Base-by-base conservation (phyloP, 2,888 invertebrate genomes). In the Xanthorhoe designata region DNA sequence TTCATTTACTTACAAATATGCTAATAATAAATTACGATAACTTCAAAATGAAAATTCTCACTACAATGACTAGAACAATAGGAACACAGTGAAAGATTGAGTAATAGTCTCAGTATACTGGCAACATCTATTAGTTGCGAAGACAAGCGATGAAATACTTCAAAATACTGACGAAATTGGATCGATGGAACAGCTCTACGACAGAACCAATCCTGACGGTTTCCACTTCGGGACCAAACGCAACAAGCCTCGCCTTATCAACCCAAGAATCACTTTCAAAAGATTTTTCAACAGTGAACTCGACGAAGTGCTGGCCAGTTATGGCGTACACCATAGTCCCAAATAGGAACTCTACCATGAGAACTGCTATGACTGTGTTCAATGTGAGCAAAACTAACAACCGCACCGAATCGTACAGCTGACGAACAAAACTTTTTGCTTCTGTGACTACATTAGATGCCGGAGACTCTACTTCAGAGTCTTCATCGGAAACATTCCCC, bases 301-400 rank as follows among this genome's bases (percentile, higher is more conserved):
- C 83, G 1, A 91, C 67, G 68, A 77, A 81, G 24, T 72, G 64
- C 35, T 83, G 75, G 1, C 90, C 91, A 0, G 90, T 87, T 4
- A 82, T 68, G 7, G 80, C 72, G 60, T 84, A 89, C 13, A 79
- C 78, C 10, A 78, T 18, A 24, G 78, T 67, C 9, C 78, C 61
- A 71, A 90, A 91, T 53, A 85, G 24, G 0, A 83, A 57, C 64
- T 91, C 81, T 1, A 76, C 71, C 4, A 76, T 76, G 38, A 89
- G 76, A 57, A 81, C 18, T 45, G 83, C 66, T 45, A 75, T 74
- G 29, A 86, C 70, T 13, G 87, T 45, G 69, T 87, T 89, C 47
- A 89, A 35, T 6, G 78, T 45, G 1, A 89, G 53, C 29, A 90
- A 75, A n/a, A 75, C 75, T 13, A 85, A 59, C 10, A 86, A 78